A percentile compares a stretch with the other conserved stretches of the same genome.
These are phyloP conservation scores for Polyommatus iphigenia DNA, from an alignment of 2,888 invertebrate species.

Conservation along the genomic window DNA sequence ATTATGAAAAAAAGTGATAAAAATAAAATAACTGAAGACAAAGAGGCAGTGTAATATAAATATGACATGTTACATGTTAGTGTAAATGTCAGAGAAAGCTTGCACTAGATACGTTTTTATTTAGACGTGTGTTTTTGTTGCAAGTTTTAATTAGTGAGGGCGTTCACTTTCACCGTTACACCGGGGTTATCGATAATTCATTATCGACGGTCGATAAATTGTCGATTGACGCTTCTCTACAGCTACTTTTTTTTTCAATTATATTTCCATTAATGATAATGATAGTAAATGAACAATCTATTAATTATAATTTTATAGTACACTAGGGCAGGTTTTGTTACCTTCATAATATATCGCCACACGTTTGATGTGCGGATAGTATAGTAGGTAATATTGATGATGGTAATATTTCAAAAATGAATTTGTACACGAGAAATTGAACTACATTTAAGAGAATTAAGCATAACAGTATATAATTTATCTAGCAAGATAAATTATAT, in stretches of 20 bases:
- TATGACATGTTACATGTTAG: slow-evolving; percentile 15
- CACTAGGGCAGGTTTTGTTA: neutral
- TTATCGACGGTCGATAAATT: slow-evolving; percentile 22
- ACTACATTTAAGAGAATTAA: no score
- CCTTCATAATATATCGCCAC: no score
- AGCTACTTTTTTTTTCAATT: neutral
- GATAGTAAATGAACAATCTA: neutral
- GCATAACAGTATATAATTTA: no score
- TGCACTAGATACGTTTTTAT: slow-evolving; percentile 18
- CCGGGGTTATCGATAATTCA: slow-evolving; percentile 25
- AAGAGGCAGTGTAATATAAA: slow-evolving; percentile 1
- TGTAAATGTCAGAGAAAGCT: slow-evolving; percentile 29
- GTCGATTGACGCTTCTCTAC: slow-evolving; percentile 9
- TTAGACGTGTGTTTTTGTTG: slow-evolving; percentile 22
- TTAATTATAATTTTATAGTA: neutral
- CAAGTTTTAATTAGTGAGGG: slow-evolving; percentile 3
- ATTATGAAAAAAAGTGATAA: neutral
- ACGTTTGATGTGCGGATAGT: no score
- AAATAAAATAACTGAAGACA: neutral
- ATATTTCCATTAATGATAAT: slow-evolving; percentile 5
- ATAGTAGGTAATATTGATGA: no score
- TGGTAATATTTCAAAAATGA: no score
- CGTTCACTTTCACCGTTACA: slow-evolving; percentile 26
- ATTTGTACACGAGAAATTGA: no score
- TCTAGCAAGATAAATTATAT: no score